These are phyloP conservation scores for Brotula barbata DNA, from an alignment of 2,797 vertebrate genomes.

Conservation along the genomic window DNA sequence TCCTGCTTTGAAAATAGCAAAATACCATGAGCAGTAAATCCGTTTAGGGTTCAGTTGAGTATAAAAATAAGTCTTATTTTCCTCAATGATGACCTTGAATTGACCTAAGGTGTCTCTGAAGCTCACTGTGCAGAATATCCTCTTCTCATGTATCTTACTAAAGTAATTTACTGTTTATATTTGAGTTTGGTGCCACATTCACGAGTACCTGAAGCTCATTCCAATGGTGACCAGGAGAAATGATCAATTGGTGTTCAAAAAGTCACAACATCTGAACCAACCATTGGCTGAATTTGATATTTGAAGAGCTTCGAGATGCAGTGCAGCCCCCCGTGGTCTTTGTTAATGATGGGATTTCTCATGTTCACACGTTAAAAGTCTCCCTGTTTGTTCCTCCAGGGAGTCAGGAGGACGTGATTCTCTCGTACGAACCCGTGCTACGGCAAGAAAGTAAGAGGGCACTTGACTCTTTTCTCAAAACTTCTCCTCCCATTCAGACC, in stretches of 20 bases:
- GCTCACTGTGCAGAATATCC: too few species aligned
- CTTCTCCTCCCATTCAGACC: neutral
- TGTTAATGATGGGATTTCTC: neutral
- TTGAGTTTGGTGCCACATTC: too few species aligned
- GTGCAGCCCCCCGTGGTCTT: too few species aligned
- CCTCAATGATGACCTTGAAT: too few species aligned
- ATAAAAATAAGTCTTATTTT: too few species aligned
- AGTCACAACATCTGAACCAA: neutral
- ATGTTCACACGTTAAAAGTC: slow-evolving; percentile 12
- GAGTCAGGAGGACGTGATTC: slow-evolving; percentile 92
- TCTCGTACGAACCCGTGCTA: slow-evolving; percentile 95
- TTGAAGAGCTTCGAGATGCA: too few species aligned
- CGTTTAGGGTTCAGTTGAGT: too few species aligned
- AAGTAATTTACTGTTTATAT: neutral
- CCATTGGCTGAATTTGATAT: neutral
- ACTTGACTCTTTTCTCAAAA: slow-evolving; percentile 11
- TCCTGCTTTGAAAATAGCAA: too few species aligned
- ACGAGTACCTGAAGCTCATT: neutral
- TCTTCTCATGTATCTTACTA: too few species aligned
- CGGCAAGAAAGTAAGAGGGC: slow-evolving; percentile 91
- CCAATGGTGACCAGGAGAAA: neutral
- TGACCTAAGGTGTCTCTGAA: too few species aligned
- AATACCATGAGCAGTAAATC: too few species aligned
- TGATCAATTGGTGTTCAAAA: neutral
- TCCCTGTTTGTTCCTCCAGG: slow-evolving; percentile 81